phyloP scores from a whole-genome alignment of 1,140 invertebrate species.

The Lutraria rhynchaena region DNA sequence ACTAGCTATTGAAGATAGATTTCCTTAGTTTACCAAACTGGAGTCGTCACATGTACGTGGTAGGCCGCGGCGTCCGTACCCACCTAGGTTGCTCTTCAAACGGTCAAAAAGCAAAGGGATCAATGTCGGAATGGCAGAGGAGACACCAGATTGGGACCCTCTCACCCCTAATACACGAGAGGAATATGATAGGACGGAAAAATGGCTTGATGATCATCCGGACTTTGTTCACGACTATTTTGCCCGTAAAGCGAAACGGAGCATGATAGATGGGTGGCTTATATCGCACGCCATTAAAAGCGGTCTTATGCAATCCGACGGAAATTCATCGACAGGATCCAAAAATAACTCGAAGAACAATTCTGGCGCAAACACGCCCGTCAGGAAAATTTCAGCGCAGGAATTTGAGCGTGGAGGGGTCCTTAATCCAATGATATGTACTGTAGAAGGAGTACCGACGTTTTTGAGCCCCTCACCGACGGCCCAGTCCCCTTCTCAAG shows the following conservation, averaged over 20 bases:
- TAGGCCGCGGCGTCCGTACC: constrained; percentile 45
- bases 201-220: constrained; percentile 97
- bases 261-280: constrained; percentile 95
- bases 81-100: constrained; percentile 50
- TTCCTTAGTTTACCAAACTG: constrained; percentile 32
- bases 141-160: constrained; percentile 46
- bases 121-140: constrained; percentile 48
- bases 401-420: constrained; percentile 96
- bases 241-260: constrained; percentile 94
- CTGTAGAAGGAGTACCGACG: constrained; percentile 93
- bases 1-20: constrained; percentile 14
- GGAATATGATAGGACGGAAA: constrained; percentile 78
- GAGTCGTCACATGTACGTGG: constrained; percentile 40
- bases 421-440: constrained; percentile 94
- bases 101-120: constrained; percentile 44
- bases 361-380: constrained; percentile 86
- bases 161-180: constrained; percentile 55
- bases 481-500: constrained; percentile 63
- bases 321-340: constrained; percentile 81
- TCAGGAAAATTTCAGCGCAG: constrained; percentile 97
- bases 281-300: constrained; percentile 87
- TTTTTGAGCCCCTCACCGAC: constrained; percentile 86
- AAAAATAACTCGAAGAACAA: constrained; percentile 79
- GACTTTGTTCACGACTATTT: constrained; percentile 98
- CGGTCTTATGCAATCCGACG: constrained; percentile 74